Evolutionary conservation across 2,888 invertebrate genomes (phyloP).

Genomic region (Protophormia terraenovae): DNA sequence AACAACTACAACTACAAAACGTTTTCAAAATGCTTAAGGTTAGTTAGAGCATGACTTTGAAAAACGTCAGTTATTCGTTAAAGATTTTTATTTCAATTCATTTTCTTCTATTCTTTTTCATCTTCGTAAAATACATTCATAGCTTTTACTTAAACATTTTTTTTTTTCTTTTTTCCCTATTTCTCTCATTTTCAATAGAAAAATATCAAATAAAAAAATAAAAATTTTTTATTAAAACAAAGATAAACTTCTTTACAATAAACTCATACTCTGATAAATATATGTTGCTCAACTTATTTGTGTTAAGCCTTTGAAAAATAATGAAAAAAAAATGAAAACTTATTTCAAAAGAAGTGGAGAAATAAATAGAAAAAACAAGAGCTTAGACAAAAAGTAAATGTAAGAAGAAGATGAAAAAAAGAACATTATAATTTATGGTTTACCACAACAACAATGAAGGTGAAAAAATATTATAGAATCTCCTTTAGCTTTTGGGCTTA

Average conservation of each 20-base stretch:
- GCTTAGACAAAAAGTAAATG: slow-evolving; percentile 13
- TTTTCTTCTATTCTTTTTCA: slow-evolving; percentile 3
- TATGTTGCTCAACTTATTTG: slow-evolving; percentile 24
- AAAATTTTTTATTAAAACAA: slow-evolving; percentile 37
- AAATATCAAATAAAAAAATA: slow-evolving; percentile 11
- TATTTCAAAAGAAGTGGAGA: neutral
- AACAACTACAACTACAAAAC: slow-evolving; percentile 6
- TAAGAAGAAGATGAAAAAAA: neutral
- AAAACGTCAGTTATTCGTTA: slow-evolving; percentile 41
- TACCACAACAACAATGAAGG: slow-evolving; percentile 14
- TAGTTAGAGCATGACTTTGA: slow-evolving; percentile 59
- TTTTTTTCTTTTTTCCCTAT: slow-evolving; percentile 6
- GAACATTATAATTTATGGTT: slow-evolving; percentile 32
- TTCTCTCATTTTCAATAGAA: slow-evolving; percentile 20
- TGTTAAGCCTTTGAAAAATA: slow-evolving; percentile 40
- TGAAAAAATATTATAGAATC: neutral
- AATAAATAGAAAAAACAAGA: neutral
- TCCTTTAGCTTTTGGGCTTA: neutral
- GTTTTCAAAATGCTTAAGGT: slow-evolving; percentile 47
- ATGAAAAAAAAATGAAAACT: neutral
- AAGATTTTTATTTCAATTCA: slow-evolving; percentile 1
- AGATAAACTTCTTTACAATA: slow-evolving; percentile 38
- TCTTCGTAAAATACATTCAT: neutral
- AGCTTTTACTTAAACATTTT: slow-evolving; percentile 12
- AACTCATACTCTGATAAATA: slow-evolving; percentile 9